These are phyloP conservation scores for Lycocerus yunnanus DNA, from an alignment of 2,888 invertebrate species.

Conservation along the genomic window DNA sequence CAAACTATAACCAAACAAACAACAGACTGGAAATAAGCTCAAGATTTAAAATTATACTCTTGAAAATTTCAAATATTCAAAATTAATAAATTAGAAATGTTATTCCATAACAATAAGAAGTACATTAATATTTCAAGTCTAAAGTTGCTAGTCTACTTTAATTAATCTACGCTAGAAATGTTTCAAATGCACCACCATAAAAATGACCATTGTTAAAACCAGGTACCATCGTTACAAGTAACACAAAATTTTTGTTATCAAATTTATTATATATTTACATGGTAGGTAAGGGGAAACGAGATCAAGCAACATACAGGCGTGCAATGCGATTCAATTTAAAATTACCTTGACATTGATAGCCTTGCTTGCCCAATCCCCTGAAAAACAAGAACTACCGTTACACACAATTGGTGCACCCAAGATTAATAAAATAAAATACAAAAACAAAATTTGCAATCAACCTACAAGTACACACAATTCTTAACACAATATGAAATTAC, in stretches of 20 bases:
- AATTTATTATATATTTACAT: neutral
- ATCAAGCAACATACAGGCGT: conserved; percentile 17
- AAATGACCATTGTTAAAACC: neutral
- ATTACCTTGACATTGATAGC: conserved; percentile 96
- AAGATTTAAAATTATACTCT: neutral
- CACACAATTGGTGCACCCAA: conserved; percentile 40
- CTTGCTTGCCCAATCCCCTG: conserved; percentile 97
- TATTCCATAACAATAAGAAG: neutral
- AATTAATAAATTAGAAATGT: neutral
- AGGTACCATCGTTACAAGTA: neutral
- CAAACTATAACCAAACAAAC: neutral
- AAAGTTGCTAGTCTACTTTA: neutral
- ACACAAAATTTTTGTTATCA: neutral
- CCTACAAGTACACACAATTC: conserved; percentile 16
- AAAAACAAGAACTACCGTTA: conserved; percentile 57
- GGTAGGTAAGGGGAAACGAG: conserved; percentile 1
- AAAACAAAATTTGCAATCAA: conserved; percentile 21
- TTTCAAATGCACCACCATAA: neutral
- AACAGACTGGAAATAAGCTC: neutral
- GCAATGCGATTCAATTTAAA: conserved; percentile 28
- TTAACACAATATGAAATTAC: conserved; percentile 16
- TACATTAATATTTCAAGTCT: neutral
- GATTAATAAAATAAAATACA: conserved; percentile 33
- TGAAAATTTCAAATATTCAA: neutral
- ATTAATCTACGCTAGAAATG: neutral